Conservation (phyloP, 2,888 invertebrate species). For the Acronicta leporina region DNA sequence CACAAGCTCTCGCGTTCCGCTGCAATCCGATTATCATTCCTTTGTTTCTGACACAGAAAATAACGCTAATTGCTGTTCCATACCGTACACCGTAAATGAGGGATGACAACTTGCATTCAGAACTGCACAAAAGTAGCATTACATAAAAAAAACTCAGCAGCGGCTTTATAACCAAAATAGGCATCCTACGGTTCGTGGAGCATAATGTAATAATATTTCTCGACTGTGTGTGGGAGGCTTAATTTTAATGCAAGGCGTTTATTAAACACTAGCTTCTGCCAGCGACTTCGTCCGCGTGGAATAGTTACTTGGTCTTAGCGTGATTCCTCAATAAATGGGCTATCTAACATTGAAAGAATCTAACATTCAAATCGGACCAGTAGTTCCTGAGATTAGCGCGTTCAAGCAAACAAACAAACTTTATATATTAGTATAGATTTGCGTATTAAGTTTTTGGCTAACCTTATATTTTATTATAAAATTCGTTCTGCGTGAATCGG, state of each 20-base stretch:
- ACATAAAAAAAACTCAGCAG: conserved; percentile 21
- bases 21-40: conserved; percentile 76
- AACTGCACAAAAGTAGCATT: conserved; percentile 23
- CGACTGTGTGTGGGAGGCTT: conserved; percentile 10
- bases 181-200: conserved; percentile 18
- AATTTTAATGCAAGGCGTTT: conserved; percentile 19
- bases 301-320: too few species aligned
- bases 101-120: conserved; percentile 48
- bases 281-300: too few species aligned
- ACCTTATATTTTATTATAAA: too few species aligned
- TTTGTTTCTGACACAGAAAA: conserved; percentile 67
- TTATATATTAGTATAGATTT: too few species aligned
- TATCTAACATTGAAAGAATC: too few species aligned
- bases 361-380: too few species aligned
- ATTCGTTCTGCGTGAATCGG: too few species aligned
- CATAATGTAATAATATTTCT: conserved; percentile 24
- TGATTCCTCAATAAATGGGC: too few species aligned
- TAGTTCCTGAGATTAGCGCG: too few species aligned
- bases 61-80: conserved; percentile 63
- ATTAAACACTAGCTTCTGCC: too few species aligned
- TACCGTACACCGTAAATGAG: conserved; percentile 49
- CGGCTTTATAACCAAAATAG: conserved; percentile 15
- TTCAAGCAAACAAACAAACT: too few species aligned
- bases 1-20: conserved; percentile 61
- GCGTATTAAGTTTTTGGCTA: too few species aligned